Base-by-base conservation (phyloP, 2,888 invertebrate species). In the Chrysomela aeneicollis region DNA sequence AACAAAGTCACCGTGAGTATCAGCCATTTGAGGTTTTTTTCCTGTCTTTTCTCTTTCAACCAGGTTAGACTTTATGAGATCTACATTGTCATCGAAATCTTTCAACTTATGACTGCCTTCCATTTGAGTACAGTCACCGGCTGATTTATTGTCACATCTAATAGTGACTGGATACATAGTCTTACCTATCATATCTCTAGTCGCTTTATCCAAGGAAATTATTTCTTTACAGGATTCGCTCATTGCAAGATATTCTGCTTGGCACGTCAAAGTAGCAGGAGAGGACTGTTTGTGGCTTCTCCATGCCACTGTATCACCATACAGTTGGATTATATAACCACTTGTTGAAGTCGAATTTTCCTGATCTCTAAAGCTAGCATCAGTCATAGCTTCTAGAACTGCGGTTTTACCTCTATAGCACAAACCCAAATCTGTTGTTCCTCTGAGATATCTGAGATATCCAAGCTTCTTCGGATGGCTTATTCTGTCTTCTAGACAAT, bases 391-490 rank as follows among this genome's bases (percentile, higher is more conserved):
- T 49, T 49, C 49, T 21, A 49, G 18, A 18, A 49, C 49, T 49
- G 12, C 15, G 5, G 49, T 49, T 49, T 49, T 18, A 18, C 19
- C 49, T 49, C 49, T 49, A 18, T 49, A 49, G 15, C 15, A 19
- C 21, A 62, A 35, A 8, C 62, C 62, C 21, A 63, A 30, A 59
- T 58, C 6, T 32, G n/a, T 51, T n/a, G 63, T 59, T 12, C 51
- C 63, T 58, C 21, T 54, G 10, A 63, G 19, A 18, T 63, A 63
- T n/a, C 59, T 21, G 15, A 63, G 52, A 21, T 59, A 15, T 32
- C 63, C 63, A 63, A 26, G 59, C 63, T 9, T 52, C n/a, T 32
- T 59, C 47, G 12, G 35, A 59, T 21, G 59, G 53, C n/a, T 54
- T 58, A 12, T 52, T 12, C 22, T 50, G 59, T 18, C 50, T 15